These are phyloP conservation scores for Lucilia sericata DNA, from an alignment of 1,140 invertebrate species.

Conservation along the genomic window DNA sequence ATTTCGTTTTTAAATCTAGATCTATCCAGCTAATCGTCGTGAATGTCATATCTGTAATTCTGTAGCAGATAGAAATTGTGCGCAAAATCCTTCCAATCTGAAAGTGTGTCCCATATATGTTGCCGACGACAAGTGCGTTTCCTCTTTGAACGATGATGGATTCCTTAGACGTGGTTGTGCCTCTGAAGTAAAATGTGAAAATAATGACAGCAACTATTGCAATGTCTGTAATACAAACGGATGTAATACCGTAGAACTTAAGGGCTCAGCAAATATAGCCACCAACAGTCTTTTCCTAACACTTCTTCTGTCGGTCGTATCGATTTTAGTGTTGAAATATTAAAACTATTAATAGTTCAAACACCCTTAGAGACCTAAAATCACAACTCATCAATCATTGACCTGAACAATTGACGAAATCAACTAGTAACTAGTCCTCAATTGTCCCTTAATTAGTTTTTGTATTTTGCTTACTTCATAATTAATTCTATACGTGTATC, in stretches of 20 bases:
- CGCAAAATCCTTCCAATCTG: constrained; percentile 49
- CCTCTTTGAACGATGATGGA: constrained; percentile 32
- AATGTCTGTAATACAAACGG: constrained; percentile 55
- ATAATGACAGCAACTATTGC: constrained; percentile 53
- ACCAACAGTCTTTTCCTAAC: constrained; percentile 54
- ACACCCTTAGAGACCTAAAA: neutral
- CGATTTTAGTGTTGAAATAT: constrained; percentile 26
- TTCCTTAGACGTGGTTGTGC: constrained; percentile 55
- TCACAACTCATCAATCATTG: neutral
- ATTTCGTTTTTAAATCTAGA: neutral
- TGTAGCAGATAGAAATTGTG: constrained; percentile 48
- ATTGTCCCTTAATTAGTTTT: neutral
- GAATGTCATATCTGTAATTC: constrained; percentile 62
- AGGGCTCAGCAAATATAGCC: constrained; percentile 49
- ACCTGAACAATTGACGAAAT: neutral
- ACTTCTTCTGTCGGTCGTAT: constrained; percentile 51
- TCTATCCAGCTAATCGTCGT: constrained; percentile 57
- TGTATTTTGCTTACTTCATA: too few species aligned
- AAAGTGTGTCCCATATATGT: constrained; percentile 59
- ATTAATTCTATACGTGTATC: too few species aligned
- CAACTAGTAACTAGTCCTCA: neutral
- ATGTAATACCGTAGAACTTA: constrained; percentile 58
- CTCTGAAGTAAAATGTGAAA: constrained; percentile 51
- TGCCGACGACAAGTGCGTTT: constrained; percentile 54
- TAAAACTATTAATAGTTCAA: neutral